phyloP scores from a whole-genome alignment of 2,113 vertebrate genomes.

The Alouatta palliata region DNA sequence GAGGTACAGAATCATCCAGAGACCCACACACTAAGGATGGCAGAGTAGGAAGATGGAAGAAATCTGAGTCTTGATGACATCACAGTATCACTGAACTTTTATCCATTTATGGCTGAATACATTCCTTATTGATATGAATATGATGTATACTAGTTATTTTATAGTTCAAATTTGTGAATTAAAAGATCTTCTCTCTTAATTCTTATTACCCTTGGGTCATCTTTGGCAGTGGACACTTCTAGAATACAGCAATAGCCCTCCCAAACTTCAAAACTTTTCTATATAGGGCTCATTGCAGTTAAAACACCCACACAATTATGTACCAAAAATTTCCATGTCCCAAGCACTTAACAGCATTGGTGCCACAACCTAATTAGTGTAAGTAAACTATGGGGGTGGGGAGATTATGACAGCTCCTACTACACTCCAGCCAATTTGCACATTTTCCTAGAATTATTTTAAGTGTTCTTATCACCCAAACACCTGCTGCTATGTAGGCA shows the following conservation, averaged over 20 bases:
- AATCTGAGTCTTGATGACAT: not conserved
- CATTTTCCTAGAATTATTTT: slow-evolving; percentile 57
- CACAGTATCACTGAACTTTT: not conserved
- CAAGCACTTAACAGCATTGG: not conserved
- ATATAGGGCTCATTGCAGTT: not conserved
- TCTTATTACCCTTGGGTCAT: not conserved
- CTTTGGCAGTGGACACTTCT: not conserved
- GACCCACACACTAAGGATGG: not conserved
- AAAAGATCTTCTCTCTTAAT: not conserved
- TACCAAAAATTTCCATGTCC: rapidly evolving
- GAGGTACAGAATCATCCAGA: not conserved
- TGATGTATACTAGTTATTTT: not conserved
- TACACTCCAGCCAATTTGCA: slow-evolving; percentile 51
- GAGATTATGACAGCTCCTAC: not conserved
- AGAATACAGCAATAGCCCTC: not conserved
- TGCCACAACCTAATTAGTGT: not conserved
- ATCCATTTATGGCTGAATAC: not conserved
- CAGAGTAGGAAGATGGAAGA: not conserved
- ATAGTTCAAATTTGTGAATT: slow-evolving; percentile 8
- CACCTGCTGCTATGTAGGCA: not conserved
- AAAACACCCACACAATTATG: not conserved
- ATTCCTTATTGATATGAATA: not conserved
- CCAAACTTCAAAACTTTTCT: not conserved
- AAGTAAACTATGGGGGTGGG: not conserved
- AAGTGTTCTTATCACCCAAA: slow-evolving; percentile 52